Base-by-base conservation (phyloP, 2,797 vertebrate species). In the Peromyscus melanophrys region DNA sequence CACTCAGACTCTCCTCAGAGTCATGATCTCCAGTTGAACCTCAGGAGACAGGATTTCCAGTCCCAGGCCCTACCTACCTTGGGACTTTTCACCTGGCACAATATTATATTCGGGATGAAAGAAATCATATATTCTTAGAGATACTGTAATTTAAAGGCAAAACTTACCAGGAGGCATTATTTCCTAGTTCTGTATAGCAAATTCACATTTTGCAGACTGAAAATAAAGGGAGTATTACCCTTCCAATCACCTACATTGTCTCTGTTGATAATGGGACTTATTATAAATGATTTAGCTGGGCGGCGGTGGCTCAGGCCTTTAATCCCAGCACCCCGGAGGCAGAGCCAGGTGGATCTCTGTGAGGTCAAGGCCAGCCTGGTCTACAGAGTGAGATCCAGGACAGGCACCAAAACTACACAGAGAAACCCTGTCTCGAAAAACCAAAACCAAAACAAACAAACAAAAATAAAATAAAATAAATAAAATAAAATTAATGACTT, bases 141-240 rank as follows among this genome's bases (percentile, higher is more conserved):
- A 80, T 71, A 27, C 27, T 67, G 25, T 77, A n/a, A 82, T 95
- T 91, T 89, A 89, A 61, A 94, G 49, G 14, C 29, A 92, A 95
- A 89, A 17, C 8, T 69, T 92, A 71, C 40, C 5, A 69, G 88
- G 94, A 80, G 17, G 43, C 89, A 82, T 34, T 14, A 55, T 29
- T 71, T 91, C 27, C 25, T 5, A 73, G 23, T 83, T 93, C 76
- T 29, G 16, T 43, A 76, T 23, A 92, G 90, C 27, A 95, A 77
- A 77, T 92, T 96, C 13, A 59, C 57, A 89, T 95, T 91, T 94
- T 67, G 52, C 77, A 81, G 80, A 76, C 49, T 95, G 46, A 21
- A 69, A 95, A 43, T 88, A 85, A 25, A 34, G 40, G 43, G 43
- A 88, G 55, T 85, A 40, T 89, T 76, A 23, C 23, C 23, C 14